phyloP scores from a whole-genome alignment of 2,888 invertebrate species.

The Melangyna quadrimaculata region DNA sequence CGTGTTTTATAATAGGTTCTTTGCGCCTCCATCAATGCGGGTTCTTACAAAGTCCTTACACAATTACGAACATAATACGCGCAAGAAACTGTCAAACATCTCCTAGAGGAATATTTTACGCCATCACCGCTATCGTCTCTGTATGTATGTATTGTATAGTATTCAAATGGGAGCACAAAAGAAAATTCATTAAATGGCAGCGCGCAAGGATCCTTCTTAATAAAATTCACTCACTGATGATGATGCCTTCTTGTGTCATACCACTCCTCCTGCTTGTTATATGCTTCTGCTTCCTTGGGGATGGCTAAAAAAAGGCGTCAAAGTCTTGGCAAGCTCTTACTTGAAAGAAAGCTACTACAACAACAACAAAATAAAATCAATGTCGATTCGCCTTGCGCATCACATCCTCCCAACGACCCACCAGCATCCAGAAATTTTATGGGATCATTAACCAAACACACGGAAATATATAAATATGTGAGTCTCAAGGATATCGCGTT shows the following conservation, averaged over 20 bases:
- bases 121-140: not conserved
- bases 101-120: not conserved
- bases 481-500: constrained; percentile 45
- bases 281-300: not conserved
- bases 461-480: constrained; percentile 33
- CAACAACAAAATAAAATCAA: constrained; percentile 24
- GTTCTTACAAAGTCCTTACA: constrained; percentile 43
- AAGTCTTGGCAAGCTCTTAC: constrained; percentile 11
- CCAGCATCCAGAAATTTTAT: constrained; percentile 12
- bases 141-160: not conserved
- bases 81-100: constrained; percentile 60
- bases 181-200: constrained; percentile 55
- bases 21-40: constrained; percentile 15
- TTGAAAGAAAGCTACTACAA: not conserved
- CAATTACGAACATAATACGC: constrained; percentile 48
- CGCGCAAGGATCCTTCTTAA: constrained; percentile 31
- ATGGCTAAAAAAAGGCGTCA: constrained; percentile 4
- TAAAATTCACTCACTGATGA: constrained; percentile 36
- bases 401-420: too few relatives aligned
- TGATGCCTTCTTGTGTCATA: not conserved
- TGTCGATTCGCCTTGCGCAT: constrained; percentile 9
- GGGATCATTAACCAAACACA: constrained; percentile 49
- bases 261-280: not conserved
- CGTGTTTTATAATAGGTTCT: constrained; percentile 21
- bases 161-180: constrained; percentile 56